phyloP scores from a whole-genome alignment of 2,797 vertebrate genomes.

The Lacerta bilineata region DNA sequence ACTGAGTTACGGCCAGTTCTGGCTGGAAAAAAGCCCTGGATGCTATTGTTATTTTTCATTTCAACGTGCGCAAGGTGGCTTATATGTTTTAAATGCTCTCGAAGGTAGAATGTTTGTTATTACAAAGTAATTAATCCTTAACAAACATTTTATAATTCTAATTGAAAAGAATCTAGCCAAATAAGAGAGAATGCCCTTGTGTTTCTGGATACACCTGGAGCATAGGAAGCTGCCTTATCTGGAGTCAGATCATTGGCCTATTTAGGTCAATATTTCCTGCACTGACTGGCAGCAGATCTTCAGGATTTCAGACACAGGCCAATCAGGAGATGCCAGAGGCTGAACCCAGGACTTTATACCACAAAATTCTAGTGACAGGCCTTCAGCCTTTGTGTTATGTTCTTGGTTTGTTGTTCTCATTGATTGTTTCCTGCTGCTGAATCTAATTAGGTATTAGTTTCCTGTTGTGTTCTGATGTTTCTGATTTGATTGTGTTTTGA shows the following conservation, averaged over 20 bases:
- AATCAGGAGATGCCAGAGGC: too few species aligned
- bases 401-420: background rate
- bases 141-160: constrained; percentile 54
- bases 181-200: constrained; percentile 34
- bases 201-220: background rate
- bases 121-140: constrained; percentile 33
- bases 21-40: background rate
- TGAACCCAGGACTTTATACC: too few species aligned
- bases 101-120: constrained; percentile 47
- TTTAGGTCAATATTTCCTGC: too few species aligned
- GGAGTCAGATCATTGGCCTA: too few species aligned
- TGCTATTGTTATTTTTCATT: constrained; percentile 21
- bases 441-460: background rate
- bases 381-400: background rate
- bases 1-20: too few species aligned
- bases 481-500: background rate
- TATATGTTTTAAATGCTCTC: background rate
- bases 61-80: constrained; percentile 19
- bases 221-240: too few species aligned
- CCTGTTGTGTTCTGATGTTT: background rate
- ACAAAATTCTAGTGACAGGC: background rate
- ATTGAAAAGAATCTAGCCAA: constrained; percentile 31
- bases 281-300: too few species aligned
- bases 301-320: too few species aligned
- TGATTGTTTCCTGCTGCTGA: background rate